phyloP scores from a whole-genome alignment of 1,140 invertebrate species.

The Mamestra configurata region DNA sequence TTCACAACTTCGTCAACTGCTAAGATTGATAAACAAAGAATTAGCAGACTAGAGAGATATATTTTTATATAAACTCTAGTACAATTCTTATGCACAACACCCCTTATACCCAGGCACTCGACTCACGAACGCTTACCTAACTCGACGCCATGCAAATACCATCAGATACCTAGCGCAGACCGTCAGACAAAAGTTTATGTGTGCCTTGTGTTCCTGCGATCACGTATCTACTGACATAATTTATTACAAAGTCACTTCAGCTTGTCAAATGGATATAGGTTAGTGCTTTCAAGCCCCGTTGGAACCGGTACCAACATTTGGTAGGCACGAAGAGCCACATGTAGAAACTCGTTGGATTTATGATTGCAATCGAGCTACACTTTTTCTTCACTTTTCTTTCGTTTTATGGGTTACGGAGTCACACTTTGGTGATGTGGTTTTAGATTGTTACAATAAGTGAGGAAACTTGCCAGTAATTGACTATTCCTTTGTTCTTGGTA shows the following conservation, averaged over 20 bases:
- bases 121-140: slow-evolving; percentile 37
- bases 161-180: slow-evolving; percentile 43
- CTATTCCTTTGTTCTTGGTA: too few species aligned
- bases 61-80: too few species aligned
- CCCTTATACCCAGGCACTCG: slow-evolving; percentile 2
- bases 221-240: slow-evolving; percentile 35
- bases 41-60: too few species aligned
- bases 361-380: slow-evolving; percentile 16
- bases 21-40: too few species aligned
- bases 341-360: neutral
- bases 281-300: slow-evolving; percentile 27
- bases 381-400: slow-evolving; percentile 14
- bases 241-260: slow-evolving; percentile 5
- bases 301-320: slow-evolving; percentile 24
- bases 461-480: neutral
- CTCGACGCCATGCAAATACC: slow-evolving; percentile 41
- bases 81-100: neutral
- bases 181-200: slow-evolving; percentile 4
- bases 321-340: slow-evolving; percentile 11
- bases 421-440: neutral
- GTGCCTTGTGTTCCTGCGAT: slow-evolving; percentile 22
- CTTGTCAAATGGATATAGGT: slow-evolving; percentile 30
- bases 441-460: neutral
- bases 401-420: neutral
- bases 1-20: too few species aligned